Conservation (phyloP, 92 coral and sea anemone species). For the Epizoanthus ramosus region DNA sequence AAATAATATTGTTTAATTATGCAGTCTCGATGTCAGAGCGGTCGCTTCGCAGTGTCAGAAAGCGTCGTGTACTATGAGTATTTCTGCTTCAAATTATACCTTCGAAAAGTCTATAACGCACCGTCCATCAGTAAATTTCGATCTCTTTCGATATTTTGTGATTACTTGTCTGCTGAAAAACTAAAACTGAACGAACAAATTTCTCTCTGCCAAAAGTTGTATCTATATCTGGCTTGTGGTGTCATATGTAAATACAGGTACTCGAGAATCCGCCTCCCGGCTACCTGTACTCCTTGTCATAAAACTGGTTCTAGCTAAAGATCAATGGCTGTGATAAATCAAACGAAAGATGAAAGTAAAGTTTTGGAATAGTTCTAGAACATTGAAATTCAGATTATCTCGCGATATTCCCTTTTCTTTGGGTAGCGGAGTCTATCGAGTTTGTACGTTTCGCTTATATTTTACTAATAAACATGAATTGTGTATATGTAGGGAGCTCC, state of each 20-base stretch:
- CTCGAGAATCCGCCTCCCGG: background rate
- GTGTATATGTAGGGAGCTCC: too few relatives aligned
- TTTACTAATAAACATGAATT: too few relatives aligned
- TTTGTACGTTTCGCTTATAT: too few relatives aligned
- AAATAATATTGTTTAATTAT: constrained; percentile 41
- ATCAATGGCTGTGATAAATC: background rate
- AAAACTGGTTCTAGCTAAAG: background rate
- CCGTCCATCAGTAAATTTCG: background rate
- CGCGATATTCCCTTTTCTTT: too few relatives aligned
- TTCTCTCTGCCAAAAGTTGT: background rate
- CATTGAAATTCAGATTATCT: too few relatives aligned
- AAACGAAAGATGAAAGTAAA: background rate
- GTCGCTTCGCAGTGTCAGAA: constrained; percentile 32
- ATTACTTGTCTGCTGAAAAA: background rate
- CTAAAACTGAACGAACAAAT: background rate
- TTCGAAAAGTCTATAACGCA: background rate
- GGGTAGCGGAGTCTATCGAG: too few relatives aligned
- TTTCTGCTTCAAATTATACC: background rate
- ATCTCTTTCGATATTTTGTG: background rate
- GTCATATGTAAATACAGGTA: constrained; percentile 17
- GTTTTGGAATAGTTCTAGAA: too few relatives aligned
- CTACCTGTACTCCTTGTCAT: background rate
- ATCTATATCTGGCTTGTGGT: constrained; percentile 35
- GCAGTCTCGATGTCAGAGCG: constrained; percentile 42
- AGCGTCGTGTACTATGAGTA: constrained; percentile 18